phyloP scores from a whole-genome alignment of 2,113 vertebrate genomes.

The Coptodon rendalli region DNA sequence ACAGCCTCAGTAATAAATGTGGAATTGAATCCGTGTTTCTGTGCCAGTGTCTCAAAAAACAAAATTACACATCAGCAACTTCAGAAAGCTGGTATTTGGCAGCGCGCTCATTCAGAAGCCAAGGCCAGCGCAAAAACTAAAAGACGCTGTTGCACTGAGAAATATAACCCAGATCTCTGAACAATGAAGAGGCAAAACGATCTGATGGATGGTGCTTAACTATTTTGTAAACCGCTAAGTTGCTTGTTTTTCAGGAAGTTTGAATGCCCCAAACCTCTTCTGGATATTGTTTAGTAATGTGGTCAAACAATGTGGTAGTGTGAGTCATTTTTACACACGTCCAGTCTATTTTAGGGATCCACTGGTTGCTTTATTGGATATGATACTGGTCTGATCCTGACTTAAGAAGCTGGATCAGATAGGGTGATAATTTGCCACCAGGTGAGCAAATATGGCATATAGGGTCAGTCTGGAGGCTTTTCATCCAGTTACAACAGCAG shows the following conservation, averaged over 20 bases:
- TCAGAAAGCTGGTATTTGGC: constrained; percentile 20
- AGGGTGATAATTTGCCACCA: neutral
- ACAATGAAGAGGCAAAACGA: neutral
- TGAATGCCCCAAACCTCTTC: neutral
- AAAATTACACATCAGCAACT: constrained; percentile 12
- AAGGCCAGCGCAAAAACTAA: neutral
- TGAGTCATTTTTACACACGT: neutral
- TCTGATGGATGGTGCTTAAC: neutral
- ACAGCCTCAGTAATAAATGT: constrained; percentile 5
- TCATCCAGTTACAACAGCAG: neutral
- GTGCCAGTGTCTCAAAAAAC: constrained; percentile 5
- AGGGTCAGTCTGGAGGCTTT: neutral
- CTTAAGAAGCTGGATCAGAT: neutral
- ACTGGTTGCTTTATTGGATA: neutral
- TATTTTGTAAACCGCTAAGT: neutral
- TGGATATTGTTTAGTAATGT: neutral
- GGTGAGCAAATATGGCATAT: neutral
- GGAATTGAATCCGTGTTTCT: neutral
- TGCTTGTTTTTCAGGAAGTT: neutral
- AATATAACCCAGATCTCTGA: neutral
- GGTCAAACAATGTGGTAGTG: neutral
- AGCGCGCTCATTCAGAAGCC: constrained; percentile 5
- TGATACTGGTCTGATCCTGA: neutral
- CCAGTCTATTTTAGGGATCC: neutral
- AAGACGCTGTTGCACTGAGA: neutral